Base-by-base conservation (phyloP, 2,113 vertebrate genomes). In the Nannospalax galili region DNA sequence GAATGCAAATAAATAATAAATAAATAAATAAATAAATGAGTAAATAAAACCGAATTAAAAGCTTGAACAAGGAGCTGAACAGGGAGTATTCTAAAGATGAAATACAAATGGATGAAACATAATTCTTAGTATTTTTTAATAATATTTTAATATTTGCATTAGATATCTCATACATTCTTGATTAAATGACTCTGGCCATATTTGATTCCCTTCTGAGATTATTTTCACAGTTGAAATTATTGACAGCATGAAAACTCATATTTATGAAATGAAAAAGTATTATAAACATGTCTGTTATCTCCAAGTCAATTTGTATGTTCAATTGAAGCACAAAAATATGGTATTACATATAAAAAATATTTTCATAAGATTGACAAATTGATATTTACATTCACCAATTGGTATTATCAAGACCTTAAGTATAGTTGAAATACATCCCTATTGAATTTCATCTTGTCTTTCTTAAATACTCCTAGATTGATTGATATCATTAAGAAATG, bases 181-280 rank as follows among this genome's bases (percentile, higher is more conserved):
- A 85, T 80, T 28, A 42, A 74, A n/a, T 80, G 4, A 65, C 42
- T 93, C 4, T 62, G 77, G 88, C 42, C 80, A 4, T n/a, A 24
- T 72, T 87, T 30, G 12, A 48, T 90, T 56, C 28, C 15, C 19
- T 7, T 86, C 3, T 90, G 48, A 52, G 28, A 12, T 89, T 89
- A 81, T 87, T 93, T 93, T 8, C 24, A 82, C 85, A 73, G 52
- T 30, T 88, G 16, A 91, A 91, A 48, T 42, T 30, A 85, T 45
- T 80, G 48, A 11, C 20, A 70, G 20, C 42, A 58, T 48, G 5
- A 48, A 45, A 85, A 65, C 84, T 19, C 26, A 78, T 60, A 69
- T 30, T 86, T 81, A 77, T 93, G 40, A 10, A 93, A 64, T 45
- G 26, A 7, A 84, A 93, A 75, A 15, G 17, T 74, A 64, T 64